Percentiles rank a stretch among this genome's conserved stretches.
These are phyloP conservation scores for Macrostomum lignano DNA, from an alignment of 1,140 invertebrate species.

Conservation along the genomic window DNA sequence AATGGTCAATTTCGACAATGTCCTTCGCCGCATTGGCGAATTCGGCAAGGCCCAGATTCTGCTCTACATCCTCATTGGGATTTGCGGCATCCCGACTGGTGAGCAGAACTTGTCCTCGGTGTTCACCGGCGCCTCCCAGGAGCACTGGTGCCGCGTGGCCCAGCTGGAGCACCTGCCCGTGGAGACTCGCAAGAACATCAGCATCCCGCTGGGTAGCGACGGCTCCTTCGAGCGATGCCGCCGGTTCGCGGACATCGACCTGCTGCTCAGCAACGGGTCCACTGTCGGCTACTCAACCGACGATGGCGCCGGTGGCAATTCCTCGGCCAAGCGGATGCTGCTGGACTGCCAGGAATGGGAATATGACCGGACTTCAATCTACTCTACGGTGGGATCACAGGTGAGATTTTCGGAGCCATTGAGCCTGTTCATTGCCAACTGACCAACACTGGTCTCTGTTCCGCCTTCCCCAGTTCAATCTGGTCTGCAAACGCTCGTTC, in stretches of 20 bases:
- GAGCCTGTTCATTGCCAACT: background rate
- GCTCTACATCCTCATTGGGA: conserved; percentile 2
- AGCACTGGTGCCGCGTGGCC: conserved; percentile 3
- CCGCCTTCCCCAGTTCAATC: conserved; percentile 4
- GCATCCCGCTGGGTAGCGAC: conserved; percentile 4
- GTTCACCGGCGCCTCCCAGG: background rate
- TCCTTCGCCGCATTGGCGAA: background rate
- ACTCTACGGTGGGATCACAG: conserved; percentile 4
- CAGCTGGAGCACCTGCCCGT: background rate
- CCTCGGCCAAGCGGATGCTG: too few species aligned
- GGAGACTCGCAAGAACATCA: background rate
- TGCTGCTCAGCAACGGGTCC: conserved; percentile 1
- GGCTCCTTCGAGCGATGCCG: background rate
- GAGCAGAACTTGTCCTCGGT: too few species aligned
- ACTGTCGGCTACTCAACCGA: conserved; percentile 3
- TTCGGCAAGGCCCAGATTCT: conserved; percentile 1
- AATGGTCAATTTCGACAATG: background rate
- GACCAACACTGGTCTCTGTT: too few species aligned
- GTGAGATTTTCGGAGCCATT: background rate
- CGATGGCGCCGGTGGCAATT: background rate
- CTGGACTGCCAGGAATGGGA: conserved; percentile 1
- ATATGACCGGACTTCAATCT: conserved; percentile 6
- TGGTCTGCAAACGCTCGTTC: conserved; percentile 3
- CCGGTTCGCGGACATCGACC: background rate
- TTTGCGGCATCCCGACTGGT: conserved; percentile 2